Percentiles rank a stretch among this genome's conserved stretches.
phyloP scores from a whole-genome alignment of 92 coral and sea anemone species.

The Zoanthus gigantus region DNA sequence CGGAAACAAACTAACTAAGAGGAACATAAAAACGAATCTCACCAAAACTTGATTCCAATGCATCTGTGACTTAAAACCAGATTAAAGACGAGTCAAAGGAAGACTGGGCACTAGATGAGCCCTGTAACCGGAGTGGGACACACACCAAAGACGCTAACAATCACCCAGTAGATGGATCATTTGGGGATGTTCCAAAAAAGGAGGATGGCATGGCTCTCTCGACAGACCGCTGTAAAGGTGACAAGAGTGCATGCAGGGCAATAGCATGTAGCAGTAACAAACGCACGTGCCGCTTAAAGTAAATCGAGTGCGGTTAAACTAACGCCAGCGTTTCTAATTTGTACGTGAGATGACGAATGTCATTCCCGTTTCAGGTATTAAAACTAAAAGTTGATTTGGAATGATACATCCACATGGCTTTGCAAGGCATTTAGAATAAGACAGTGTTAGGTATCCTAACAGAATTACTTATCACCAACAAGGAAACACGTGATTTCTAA shows the following conservation, averaged over 20 bases:
- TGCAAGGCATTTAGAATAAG: background rate
- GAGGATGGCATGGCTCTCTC: background rate
- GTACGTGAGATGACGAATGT: background rate
- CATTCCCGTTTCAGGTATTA: background rate
- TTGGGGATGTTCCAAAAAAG: background rate
- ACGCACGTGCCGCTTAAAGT: background rate
- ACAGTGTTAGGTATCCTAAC: background rate
- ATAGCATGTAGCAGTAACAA: background rate
- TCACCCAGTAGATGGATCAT: background rate
- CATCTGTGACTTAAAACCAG: conserved; percentile 32
- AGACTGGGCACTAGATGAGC: conserved; percentile 17
- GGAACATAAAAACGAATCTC: background rate
- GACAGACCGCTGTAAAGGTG: conserved; percentile 32
- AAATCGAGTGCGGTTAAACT: background rate
- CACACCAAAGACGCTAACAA: background rate
- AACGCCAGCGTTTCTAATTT: background rate
- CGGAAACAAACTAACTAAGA: background rate
- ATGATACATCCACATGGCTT: background rate
- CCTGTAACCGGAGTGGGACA: background rate
- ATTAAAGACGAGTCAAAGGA: background rate
- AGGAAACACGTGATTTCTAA: background rate
- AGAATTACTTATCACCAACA: background rate
- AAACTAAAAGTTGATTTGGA: background rate
- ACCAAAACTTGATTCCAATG: background rate
- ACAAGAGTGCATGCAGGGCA: conserved; percentile 21